Conservation (phyloP, 2,888 invertebrate species). For the Amiota minor region DNA sequence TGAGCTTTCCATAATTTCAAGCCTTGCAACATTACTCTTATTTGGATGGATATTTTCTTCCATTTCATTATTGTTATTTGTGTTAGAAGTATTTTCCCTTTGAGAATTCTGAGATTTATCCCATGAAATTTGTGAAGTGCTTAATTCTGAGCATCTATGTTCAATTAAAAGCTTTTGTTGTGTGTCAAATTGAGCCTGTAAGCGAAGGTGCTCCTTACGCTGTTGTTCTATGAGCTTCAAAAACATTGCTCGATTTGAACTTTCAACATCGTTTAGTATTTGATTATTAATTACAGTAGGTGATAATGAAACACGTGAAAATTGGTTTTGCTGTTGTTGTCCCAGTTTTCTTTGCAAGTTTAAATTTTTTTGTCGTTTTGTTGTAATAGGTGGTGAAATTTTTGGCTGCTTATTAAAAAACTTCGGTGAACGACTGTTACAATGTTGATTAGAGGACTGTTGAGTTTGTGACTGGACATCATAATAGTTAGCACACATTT, state of each 20-base stretch:
- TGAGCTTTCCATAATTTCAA: not conserved
- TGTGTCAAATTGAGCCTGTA: slow-evolving; percentile 80
- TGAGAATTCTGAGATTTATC: not conserved
- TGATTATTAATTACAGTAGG: slow-evolving; percentile 39
- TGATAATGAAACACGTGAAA: slow-evolving; percentile 30
- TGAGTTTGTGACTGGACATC: not conserved
- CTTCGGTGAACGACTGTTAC: too few relatives aligned
- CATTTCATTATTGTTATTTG: not conserved
- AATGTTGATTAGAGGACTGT: not conserved
- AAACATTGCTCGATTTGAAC: slow-evolving; percentile 80
- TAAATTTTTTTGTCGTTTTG: not conserved
- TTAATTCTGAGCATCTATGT: slow-evolving; percentile 63
- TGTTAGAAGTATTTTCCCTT: not conserved
- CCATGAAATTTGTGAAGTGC: slow-evolving; percentile 37
- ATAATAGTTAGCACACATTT: too few relatives aligned
- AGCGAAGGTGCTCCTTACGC: slow-evolving; percentile 77
- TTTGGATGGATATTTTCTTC: not conserved
- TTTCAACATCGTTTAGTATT: slow-evolving; percentile 73
- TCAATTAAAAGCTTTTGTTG: slow-evolving; percentile 78
- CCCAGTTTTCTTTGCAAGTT: slow-evolving; percentile 17
- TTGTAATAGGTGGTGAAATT: not conserved
- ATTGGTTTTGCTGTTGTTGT: slow-evolving; percentile 37
- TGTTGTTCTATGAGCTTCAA: slow-evolving; percentile 78
- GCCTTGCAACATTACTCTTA: not conserved
- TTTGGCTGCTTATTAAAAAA: not conserved